A percentile compares a stretch with the other conserved stretches of the same genome.
Evolutionary conservation across 2,113 vertebrate genomes (phyloP).

Genomic region (Xerus inauris): DNA sequence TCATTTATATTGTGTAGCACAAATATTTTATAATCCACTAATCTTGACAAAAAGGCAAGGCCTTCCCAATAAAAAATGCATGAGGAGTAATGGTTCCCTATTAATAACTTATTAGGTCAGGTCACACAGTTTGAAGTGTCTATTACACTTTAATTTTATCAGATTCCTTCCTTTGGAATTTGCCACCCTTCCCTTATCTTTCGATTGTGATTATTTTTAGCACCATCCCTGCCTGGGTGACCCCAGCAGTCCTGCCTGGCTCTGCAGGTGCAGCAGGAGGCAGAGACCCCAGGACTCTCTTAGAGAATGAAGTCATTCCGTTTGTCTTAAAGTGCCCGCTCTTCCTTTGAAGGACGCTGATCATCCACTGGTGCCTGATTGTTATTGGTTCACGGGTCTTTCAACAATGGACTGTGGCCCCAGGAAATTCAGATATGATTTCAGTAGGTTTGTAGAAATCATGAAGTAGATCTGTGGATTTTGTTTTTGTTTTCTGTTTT

Average conservation of each 20-base stretch:
- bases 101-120: constrained; percentile 97
- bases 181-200: constrained; percentile 81
- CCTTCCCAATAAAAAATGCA: constrained; percentile 96
- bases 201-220: constrained; percentile 79
- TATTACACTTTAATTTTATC: constrained; percentile 90
- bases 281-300: accelerated
- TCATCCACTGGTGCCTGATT: background rate
- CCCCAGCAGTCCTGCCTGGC: background rate
- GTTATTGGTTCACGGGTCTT: background rate
- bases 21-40: constrained; percentile 97
- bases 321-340: background rate
- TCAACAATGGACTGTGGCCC: background rate
- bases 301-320: accelerated
- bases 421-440: background rate
- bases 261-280: accelerated
- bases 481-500: background rate
- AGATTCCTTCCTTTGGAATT: constrained; percentile 86
- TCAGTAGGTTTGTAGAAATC: background rate
- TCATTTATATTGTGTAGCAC: constrained; percentile 96
- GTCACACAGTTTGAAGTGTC: constrained; percentile 91
- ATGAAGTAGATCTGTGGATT: background rate
- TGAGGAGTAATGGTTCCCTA: constrained; percentile 97
- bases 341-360: background rate
- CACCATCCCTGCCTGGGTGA: constrained; percentile 7
- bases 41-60: constrained; percentile 97